Percentiles rank a stretch among this genome's conserved stretches.
Conservation (phyloP, 2,113 vertebrate genomes). For the Seriola dumerili region DNA sequence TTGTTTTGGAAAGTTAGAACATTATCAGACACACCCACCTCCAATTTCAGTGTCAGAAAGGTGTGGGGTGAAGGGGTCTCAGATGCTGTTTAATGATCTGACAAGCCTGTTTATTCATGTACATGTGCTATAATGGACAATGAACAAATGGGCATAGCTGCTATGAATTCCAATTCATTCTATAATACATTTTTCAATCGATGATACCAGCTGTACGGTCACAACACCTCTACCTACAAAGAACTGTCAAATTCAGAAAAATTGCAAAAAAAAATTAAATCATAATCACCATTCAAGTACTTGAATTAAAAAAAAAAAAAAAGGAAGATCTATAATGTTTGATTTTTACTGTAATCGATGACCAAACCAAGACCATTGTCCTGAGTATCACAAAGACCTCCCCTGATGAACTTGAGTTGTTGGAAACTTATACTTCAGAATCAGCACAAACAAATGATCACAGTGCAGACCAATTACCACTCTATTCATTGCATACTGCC, state of each 20-base stretch:
- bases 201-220: background rate
- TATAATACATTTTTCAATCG: background rate
- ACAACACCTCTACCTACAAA: background rate
- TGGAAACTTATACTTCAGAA: slow-evolving; percentile 30
- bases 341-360: background rate
- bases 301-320: background rate
- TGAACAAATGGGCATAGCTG: background rate
- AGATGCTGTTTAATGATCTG: background rate
- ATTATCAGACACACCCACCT: too few relatives aligned
- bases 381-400: slow-evolving; percentile 1
- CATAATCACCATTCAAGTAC: background rate
- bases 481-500: slow-evolving; percentile 24
- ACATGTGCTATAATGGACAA: background rate
- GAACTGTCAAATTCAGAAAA: background rate
- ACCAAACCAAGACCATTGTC: slow-evolving; percentile 4
- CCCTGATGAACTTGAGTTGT: background rate
- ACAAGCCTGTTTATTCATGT: background rate
- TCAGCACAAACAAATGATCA: slow-evolving; percentile 40
- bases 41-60: background rate
- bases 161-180: background rate
- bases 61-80: background rate
- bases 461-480: slow-evolving; percentile 40
- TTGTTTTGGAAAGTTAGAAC: background rate
- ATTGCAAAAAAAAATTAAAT: background rate
- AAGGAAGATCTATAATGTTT: background rate